phyloP scores from a whole-genome alignment of 2,113 vertebrate species.

The Ceratotherium simum region DNA sequence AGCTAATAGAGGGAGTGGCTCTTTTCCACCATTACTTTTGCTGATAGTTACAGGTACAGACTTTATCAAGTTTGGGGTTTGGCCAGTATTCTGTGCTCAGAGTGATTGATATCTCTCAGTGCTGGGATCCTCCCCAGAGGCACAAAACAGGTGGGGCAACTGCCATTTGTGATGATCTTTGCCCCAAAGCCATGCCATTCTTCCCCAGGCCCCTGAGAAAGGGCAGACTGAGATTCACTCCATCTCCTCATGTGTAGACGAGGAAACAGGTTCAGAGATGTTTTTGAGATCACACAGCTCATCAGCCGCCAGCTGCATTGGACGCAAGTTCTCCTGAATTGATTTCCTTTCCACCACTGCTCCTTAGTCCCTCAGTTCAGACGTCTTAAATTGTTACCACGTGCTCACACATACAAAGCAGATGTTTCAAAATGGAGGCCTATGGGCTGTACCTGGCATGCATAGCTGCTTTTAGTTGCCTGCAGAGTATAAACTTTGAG shows the following conservation, averaged over 20 bases:
- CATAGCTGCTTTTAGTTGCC: not conserved
- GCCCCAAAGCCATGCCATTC: not conserved
- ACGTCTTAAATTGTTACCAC: not conserved
- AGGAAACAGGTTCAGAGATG: not conserved
- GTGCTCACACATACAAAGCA: no score
- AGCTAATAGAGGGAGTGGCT: not conserved
- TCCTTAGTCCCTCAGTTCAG: not conserved
- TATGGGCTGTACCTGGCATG: not conserved
- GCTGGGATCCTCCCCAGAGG: not conserved
- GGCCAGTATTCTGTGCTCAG: not conserved
- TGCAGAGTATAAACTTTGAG: not conserved
- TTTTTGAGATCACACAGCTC: not conserved
- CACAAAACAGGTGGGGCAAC: constrained; percentile 29
- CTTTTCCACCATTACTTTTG: not conserved
- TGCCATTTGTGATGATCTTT: not conserved
- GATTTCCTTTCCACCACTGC: not conserved
- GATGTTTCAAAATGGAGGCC: not conserved
- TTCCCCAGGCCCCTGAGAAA: not conserved
- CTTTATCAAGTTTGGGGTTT: not conserved
- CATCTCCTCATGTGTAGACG: not conserved
- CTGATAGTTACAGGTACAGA: constrained; percentile 42
- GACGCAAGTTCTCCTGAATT: not conserved
- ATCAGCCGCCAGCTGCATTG: not conserved
- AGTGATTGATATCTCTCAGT: not conserved
- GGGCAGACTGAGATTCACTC: not conserved